phyloP scores from a whole-genome alignment of 2,113 vertebrate species.

The Bubalus kerabau region DNA sequence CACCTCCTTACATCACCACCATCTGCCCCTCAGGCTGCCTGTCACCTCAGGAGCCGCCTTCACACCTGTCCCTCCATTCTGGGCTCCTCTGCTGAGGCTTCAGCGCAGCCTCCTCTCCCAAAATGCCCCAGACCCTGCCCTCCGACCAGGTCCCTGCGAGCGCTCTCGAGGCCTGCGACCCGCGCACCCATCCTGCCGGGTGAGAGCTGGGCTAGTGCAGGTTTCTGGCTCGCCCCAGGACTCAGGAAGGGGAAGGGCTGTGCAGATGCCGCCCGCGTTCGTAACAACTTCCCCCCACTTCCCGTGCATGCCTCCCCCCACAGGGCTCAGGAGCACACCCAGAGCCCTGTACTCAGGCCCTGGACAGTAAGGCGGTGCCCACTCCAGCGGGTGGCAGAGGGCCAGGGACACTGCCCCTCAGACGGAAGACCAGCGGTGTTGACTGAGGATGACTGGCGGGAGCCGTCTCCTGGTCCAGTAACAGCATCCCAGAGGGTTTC shows the following conservation, averaged over 20 bases:
- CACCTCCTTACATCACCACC: not conserved
- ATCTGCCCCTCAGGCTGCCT: not conserved
- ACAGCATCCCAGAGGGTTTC: not conserved
- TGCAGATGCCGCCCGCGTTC: too few species aligned
- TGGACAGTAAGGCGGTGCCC: too few species aligned
- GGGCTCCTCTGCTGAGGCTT: not conserved
- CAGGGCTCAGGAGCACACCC: not conserved
- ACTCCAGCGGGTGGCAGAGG: not conserved
- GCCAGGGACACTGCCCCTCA: not conserved
- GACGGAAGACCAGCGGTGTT: not conserved
- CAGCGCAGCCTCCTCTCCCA: not conserved
- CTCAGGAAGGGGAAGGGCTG: not conserved
- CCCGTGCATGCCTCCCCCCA: not conserved
- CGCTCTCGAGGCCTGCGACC: rapidly evolving
- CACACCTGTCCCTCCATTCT: not conserved
- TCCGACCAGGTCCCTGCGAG: rapidly evolving
- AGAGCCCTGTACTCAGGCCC: not conserved
- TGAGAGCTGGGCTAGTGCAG: not conserved
- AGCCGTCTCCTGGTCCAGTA: not conserved
- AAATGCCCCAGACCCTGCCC: not conserved
- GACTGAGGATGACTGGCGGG: too few species aligned
- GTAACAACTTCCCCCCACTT: not conserved
- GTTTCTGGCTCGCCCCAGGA: not conserved
- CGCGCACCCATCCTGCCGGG: not conserved
- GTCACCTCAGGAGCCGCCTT: not conserved